Conservation (phyloP, 2,797 vertebrate species). For the Monodelphis domestica region DNA sequence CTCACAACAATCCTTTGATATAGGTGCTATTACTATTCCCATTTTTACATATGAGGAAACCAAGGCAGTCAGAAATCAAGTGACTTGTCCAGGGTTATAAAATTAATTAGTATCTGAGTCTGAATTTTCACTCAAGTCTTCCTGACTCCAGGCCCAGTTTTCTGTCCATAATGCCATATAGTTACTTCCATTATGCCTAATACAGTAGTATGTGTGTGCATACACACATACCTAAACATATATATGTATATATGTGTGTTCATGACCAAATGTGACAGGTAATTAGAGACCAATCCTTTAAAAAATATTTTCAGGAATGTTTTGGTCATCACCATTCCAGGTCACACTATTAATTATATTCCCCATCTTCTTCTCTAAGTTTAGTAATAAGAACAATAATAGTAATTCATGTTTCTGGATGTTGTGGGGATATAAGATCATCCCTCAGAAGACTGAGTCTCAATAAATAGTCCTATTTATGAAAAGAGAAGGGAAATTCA, state of each 20-base stretch:
- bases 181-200: neutral
- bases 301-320: neutral
- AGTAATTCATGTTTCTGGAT: neutral
- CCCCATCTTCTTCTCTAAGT: neutral
- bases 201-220: neutral
- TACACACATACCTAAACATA: too few relatives aligned
- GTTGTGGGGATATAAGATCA: neutral
- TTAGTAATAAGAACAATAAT: neutral
- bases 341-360: neutral
- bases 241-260: fast-evolving
- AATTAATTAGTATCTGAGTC: too few relatives aligned
- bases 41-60: too few relatives aligned
- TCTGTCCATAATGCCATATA: neutral
- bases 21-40: too few relatives aligned
- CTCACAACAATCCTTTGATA: neutral
- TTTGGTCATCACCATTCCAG: neutral
- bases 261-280: neutral
- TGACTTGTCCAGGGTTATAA: too few relatives aligned
- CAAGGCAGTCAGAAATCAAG: too few relatives aligned
- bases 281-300: neutral
- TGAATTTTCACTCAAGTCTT: too few relatives aligned
- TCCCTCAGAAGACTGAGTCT: neutral
- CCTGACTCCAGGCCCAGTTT: too few relatives aligned
- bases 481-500: neutral
- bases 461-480: neutral